Conservation (phyloP, 2,888 invertebrate genomes). For the Isoperla grammatica region DNA sequence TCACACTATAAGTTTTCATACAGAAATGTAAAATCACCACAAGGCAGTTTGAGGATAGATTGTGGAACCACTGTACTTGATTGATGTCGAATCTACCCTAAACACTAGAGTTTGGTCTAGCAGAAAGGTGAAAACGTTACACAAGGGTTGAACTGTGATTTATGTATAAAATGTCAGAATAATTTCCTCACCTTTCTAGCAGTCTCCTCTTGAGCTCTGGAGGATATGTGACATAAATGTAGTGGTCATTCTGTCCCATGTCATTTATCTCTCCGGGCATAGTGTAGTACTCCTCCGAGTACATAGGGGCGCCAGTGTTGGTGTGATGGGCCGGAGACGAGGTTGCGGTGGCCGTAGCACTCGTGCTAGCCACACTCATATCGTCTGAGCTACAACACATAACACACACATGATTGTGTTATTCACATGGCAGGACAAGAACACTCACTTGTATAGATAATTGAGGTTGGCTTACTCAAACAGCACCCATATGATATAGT, state of each 20-base stretch:
- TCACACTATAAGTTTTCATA: too few species aligned
- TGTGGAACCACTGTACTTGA: too few species aligned
- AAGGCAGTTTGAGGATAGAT: too few species aligned
- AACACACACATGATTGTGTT: too few species aligned
- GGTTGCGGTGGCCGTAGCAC: constrained; percentile 60
- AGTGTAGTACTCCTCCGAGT: constrained; percentile 46
- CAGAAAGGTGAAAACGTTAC: background rate
- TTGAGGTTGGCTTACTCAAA: constrained; percentile 68
- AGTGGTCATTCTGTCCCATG: constrained; percentile 49
- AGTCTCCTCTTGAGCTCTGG: constrained; percentile 78
- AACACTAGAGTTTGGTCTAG: too few species aligned
- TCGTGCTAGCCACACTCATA: constrained; percentile 60
- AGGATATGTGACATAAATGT: constrained; percentile 84
- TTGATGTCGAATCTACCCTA: too few species aligned
- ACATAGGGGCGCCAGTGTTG: constrained; percentile 39
- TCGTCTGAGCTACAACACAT: constrained; percentile 55
- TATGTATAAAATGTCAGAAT: background rate
- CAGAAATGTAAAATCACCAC: too few species aligned
- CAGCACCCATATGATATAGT: constrained; percentile 87
- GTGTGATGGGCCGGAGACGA: constrained; percentile 56
- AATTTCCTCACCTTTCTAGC: constrained; percentile 63
- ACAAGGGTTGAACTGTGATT: background rate
- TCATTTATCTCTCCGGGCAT: constrained; percentile 47
- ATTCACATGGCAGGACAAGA: background rate
- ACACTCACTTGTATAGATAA: background rate